A percentile compares a stretch with the other conserved stretches of the same genome.
Evolutionary conservation across 2,888 invertebrate genomes (phyloP).

Genomic region (Lamellibrachia satsuma): DNA sequence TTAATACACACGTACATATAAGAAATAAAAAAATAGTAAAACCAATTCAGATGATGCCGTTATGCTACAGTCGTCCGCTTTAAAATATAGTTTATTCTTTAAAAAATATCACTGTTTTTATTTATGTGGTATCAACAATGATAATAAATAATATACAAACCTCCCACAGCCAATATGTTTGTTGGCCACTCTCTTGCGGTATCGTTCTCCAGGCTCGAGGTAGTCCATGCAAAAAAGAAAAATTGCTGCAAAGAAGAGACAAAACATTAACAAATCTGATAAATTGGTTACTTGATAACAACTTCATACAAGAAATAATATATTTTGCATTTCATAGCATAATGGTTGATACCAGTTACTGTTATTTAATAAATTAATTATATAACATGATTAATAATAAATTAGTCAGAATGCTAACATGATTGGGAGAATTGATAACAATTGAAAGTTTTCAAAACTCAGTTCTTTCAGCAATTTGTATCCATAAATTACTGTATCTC

Average conservation of each 20-base stretch:
- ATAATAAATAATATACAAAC: conserved; percentile 40
- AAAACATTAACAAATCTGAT: background rate
- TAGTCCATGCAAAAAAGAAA: conserved; percentile 67
- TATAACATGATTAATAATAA: too few species aligned
- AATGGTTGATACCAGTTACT: too few species aligned
- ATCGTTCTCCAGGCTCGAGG: conserved; percentile 51
- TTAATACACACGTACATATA: too few species aligned
- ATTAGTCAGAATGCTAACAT: too few species aligned
- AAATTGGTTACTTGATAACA: background rate
- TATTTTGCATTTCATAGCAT: too few species aligned
- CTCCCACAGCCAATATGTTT: conserved; percentile 61
- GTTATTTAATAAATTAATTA: too few species aligned
- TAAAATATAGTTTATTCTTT: too few species aligned
- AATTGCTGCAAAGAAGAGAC: conserved; percentile 57
- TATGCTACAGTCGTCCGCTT: too few species aligned
- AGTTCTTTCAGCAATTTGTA: background rate
- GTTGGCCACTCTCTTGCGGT: conserved; percentile 30
- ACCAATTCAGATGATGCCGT: too few species aligned
- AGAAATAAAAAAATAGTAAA: too few species aligned
- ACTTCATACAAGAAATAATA: background rate
- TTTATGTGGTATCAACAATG: background rate
- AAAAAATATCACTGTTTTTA: background rate
- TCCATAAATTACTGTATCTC: too few species aligned
- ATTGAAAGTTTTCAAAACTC: background rate
- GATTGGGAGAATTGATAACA: background rate